Percentiles rank a stretch among this genome's conserved stretches.
phyloP scores from a whole-genome alignment of 2,888 invertebrate species.

The Zygothrica quintamaculata region DNA sequence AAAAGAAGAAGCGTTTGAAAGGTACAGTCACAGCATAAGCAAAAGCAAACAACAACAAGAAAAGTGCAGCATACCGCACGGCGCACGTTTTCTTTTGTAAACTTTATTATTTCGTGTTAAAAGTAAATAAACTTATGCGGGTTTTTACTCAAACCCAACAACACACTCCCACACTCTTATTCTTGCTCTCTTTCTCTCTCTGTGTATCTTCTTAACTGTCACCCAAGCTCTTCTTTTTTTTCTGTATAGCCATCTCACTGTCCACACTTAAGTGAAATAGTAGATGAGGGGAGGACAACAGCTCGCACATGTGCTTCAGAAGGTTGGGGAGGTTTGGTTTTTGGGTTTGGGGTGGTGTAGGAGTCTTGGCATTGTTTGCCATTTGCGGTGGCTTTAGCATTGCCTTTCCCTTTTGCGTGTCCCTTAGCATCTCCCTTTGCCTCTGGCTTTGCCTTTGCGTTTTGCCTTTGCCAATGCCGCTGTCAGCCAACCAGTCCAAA shows the following conservation, averaged over 20 bases:
- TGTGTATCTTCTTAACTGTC: slow-evolving; percentile 22
- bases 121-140: slow-evolving; percentile 76
- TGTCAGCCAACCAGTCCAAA: slow-evolving; percentile 68
- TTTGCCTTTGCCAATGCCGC: slow-evolving; percentile 21
- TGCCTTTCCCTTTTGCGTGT: neutral
- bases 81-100: slow-evolving; percentile 79
- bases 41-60: slow-evolving; percentile 19
- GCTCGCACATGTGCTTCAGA: slow-evolving; percentile 20
- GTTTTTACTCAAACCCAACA: slow-evolving; percentile 15
- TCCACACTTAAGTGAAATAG: slow-evolving; percentile 67
- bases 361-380: slow-evolving; percentile 75
- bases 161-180: slow-evolving; percentile 19
- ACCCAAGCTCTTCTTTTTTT: slow-evolving; percentile 1
- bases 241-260: slow-evolving; percentile 27
- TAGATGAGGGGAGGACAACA: slow-evolving; percentile 39
- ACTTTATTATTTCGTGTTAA: slow-evolving; percentile 80
- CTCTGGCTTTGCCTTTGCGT: slow-evolving; percentile 73
- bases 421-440: too few relatives aligned
- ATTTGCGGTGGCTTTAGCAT: slow-evolving; percentile 70
- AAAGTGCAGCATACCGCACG: slow-evolving; percentile 65
- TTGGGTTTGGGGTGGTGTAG: slow-evolving; percentile 11
- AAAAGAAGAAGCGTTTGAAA: slow-evolving; percentile 5
- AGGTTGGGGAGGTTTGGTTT: slow-evolving; percentile 5
- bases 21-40: slow-evolving; percentile 32
- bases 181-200: slow-evolving; percentile 9